Base-by-base conservation (phyloP, 1,140 invertebrate species). In the Drosophila jambulina region DNA sequence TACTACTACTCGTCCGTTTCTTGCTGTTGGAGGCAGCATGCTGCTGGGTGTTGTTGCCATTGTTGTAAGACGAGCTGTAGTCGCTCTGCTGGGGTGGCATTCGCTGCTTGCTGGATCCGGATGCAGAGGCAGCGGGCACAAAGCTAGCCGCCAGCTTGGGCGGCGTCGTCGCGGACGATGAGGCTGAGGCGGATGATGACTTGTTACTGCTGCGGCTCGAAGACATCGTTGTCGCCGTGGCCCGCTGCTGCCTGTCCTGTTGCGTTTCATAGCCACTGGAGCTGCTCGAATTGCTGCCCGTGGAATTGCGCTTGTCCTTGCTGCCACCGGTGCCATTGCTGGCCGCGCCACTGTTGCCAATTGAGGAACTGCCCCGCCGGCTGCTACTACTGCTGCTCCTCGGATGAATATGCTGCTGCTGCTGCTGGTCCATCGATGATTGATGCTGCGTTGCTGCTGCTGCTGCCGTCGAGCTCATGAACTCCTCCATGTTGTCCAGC, bases 401-500 rank as follows among this genome's bases (percentile, higher is more conserved):
- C 53, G 58, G 59, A 65, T 81, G 60, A 43, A 78, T 72, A 13
- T 75, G 48, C 13, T 65, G 61, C n/a, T 71, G 62, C 9, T 78
- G 75, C 34, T 81, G 78, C 15, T 59, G 71, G 4, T 68, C 63
- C 8, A 34, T 45, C 23, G 48, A 12, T 43, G 51, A 36, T 17
- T 36, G 51, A 23, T 61, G 62, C 48, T 70, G 67, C 17, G 67
- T 70, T 34, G 79, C 42, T 36, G 64, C 42, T 53, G 83, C 42
- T 27, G 64, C 42, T 46, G 79, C 56, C 54, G 79, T 61, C 27
- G 84, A 56, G 54, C 74, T 84, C 51, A 91, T 90, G 48, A 92
- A 92, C 43, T 92, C 84, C 38, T 84, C 91, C 51, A 91, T 80
- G 69, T 92, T 92, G 29, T 92, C 87, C 54, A 92, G 75, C 60